Conservation (phyloP, 2,797 vertebrate species). For the Moxostoma hubbsi region DNA sequence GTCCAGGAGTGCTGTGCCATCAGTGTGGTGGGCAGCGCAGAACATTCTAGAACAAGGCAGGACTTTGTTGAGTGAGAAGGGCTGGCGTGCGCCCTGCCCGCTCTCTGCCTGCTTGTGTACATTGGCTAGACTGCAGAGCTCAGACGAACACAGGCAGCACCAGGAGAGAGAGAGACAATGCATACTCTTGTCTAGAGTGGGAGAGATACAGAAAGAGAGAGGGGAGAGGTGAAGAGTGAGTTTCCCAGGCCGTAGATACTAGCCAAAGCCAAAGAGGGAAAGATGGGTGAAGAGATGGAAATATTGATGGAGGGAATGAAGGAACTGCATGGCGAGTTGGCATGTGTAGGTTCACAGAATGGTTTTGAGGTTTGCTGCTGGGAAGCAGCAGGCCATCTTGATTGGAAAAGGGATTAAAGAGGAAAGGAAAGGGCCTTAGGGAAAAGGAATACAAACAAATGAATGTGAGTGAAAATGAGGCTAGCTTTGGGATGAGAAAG, state of each 20-base stretch:
- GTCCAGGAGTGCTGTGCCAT: conserved; percentile 1
- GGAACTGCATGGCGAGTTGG: conserved; percentile 6
- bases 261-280: neutral
- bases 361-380: conserved; percentile 45
- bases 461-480: conserved; percentile 1
- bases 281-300: conserved; percentile 35
- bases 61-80: conserved; percentile 44
- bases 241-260: conserved; percentile 12
- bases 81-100: conserved; percentile 42
- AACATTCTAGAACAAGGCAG: conserved; percentile 45
- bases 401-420: conserved; percentile 47
- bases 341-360: neutral
- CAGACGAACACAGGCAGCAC: conserved; percentile 38
- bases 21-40: conserved; percentile 21
- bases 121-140: conserved; percentile 59
- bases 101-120: conserved; percentile 55
- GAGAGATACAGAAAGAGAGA: too few species aligned
- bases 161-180: conserved; percentile 56
- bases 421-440: conserved; percentile 32
- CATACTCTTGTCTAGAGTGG: conserved; percentile 50
- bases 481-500: neutral
- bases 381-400: conserved; percentile 45
- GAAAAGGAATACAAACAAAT: conserved; percentile 32
- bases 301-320: conserved; percentile 33
- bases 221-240: neutral